Evolutionary conservation across 2,888 invertebrate genomes (phyloP).

Genomic region (Mactromeris polynyma): DNA sequence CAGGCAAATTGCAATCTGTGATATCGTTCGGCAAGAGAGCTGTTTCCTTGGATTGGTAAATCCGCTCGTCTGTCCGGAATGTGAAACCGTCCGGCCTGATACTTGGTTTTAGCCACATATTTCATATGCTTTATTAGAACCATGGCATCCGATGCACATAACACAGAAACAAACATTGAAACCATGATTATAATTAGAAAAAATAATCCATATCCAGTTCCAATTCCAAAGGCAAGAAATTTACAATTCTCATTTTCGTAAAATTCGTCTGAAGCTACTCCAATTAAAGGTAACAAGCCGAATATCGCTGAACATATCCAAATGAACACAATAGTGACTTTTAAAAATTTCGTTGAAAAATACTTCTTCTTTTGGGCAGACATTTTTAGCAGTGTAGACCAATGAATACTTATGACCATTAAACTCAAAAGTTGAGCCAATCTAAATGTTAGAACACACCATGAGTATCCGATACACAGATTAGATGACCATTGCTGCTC

Average conservation of each 20-base stretch:
- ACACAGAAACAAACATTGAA: constrained; percentile 66
- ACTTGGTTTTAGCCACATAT: constrained; percentile 74
- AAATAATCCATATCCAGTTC: constrained; percentile 75
- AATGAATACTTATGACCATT: constrained; percentile 72
- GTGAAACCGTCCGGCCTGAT: constrained; percentile 76
- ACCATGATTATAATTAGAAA: constrained; percentile 71
- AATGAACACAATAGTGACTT: constrained; percentile 67
- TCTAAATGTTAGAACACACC: constrained; percentile 72
- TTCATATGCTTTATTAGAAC: constrained; percentile 76
- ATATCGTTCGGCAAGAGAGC: constrained; percentile 74
- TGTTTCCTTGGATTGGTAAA: constrained; percentile 64
- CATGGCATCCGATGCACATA: constrained; percentile 76
- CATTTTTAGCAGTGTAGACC: constrained; percentile 74
- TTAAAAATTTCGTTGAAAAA: constrained; percentile 71
- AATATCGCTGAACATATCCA: constrained; percentile 72
- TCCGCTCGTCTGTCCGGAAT: constrained; percentile 68
- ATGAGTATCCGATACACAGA: constrained; percentile 74
- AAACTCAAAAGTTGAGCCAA: constrained; percentile 71
- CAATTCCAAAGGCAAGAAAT: constrained; percentile 76
- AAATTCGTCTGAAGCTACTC: constrained; percentile 67
- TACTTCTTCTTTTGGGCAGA: constrained; percentile 71
- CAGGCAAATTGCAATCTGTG: constrained; percentile 78
- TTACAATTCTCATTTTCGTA: constrained; percentile 64
- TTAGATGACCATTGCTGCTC: constrained; percentile 65
- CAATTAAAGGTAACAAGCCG: constrained; percentile 73